phyloP scores from a whole-genome alignment of 2,797 vertebrate species.

The Aulostomus chinensis region DNA sequence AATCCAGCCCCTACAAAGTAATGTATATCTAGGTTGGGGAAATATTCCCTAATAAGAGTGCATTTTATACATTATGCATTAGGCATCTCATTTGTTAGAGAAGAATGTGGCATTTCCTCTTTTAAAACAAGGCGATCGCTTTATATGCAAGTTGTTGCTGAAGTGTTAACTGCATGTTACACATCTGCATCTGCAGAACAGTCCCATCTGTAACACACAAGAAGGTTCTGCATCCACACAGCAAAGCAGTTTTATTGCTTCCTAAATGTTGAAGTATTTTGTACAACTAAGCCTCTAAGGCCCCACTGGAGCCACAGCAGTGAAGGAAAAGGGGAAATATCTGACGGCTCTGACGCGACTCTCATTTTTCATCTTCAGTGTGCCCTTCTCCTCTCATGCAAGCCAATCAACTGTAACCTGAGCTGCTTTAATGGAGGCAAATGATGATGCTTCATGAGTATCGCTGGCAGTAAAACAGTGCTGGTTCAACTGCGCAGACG shows the following conservation, averaged over 20 bases:
- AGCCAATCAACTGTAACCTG: conserved; percentile 73
- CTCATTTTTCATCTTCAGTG: conserved; percentile 46
- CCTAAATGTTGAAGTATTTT: too few species aligned
- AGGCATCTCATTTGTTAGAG: too few species aligned
- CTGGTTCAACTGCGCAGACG: conserved; percentile 20
- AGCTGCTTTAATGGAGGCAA: conserved; percentile 62
- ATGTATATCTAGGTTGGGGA: too few species aligned
- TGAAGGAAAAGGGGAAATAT: conserved; percentile 38
- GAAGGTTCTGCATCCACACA: neutral
- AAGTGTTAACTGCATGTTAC: too few species aligned
- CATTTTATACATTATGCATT: too few species aligned
- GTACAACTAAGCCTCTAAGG: too few species aligned
- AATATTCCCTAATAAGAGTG: too few species aligned
- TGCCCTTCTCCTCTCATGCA: conserved; percentile 46
- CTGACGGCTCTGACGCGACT: conserved; percentile 32
- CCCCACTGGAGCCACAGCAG: conserved; percentile 9
- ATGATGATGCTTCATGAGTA: conserved; percentile 56
- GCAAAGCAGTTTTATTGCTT: too few species aligned
- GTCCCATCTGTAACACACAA: neutral
- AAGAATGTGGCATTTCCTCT: too few species aligned
- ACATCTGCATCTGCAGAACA: neutral
- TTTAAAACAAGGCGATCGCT: too few species aligned
- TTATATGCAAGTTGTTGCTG: too few species aligned
- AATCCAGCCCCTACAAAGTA: too few species aligned
- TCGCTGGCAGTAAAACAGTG: conserved; percentile 56